Percentiles rank a stretch among this genome's conserved stretches.
phyloP scores from a whole-genome alignment of 2,113 vertebrate species.

The Neomonachus schauinslandi region DNA sequence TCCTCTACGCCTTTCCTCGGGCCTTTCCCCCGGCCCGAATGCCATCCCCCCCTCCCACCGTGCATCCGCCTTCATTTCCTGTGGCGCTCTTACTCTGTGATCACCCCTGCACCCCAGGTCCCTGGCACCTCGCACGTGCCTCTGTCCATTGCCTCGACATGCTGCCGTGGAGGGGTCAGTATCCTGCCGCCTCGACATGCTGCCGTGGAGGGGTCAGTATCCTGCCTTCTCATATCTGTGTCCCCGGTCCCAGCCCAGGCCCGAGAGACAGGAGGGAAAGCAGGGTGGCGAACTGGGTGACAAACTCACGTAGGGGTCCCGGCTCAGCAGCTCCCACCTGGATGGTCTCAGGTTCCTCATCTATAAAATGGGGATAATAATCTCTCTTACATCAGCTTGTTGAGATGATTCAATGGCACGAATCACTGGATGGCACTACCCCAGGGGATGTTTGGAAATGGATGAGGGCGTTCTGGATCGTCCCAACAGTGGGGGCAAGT shows the following conservation, averaged over 20 bases:
- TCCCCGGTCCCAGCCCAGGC: neutral
- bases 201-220: neutral
- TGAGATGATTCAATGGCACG: too few species aligned
- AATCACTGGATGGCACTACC: too few species aligned
- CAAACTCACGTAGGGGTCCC: neutral
- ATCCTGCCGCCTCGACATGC: too few species aligned
- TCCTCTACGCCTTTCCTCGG: neutral
- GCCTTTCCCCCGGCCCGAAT: rapidly evolving
- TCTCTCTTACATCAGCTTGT: neutral
- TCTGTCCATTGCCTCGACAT: rapidly evolving
- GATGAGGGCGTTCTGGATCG: neutral
- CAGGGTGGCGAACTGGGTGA: too few species aligned
- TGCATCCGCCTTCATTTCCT: neutral
- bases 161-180: neutral
- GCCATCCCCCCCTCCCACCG: rapidly evolving
- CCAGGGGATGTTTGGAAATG: neutral
- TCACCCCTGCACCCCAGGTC: rapidly evolving
- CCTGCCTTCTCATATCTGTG: too few species aligned
- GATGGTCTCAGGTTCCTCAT: neutral
- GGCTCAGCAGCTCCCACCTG: neutral
- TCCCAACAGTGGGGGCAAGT: neutral
- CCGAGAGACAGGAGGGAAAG: neutral
- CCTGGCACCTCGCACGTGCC: rapidly evolving
- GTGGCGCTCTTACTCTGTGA: too few species aligned
- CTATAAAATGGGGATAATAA: neutral